Base-by-base conservation (phyloP, 2,113 vertebrate genomes). In the Psettodes erumei region DNA sequence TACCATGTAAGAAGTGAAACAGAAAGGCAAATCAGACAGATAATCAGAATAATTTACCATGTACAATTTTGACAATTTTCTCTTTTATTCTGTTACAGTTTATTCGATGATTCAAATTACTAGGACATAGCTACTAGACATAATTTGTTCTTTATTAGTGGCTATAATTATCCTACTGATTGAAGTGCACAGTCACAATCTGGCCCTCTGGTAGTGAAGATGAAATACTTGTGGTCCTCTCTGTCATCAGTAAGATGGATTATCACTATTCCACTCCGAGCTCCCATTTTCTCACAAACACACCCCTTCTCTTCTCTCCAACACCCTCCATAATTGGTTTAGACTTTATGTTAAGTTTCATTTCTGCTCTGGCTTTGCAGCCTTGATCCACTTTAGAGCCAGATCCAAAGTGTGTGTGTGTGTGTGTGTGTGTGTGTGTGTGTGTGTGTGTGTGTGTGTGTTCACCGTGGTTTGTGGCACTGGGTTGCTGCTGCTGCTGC, bases 381-480 rank as follows among this genome's bases (percentile, higher is more conserved):
- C 47, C 55, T 64, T 54, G 2, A 69, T 60, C 25, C 53, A 56
- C 62, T 77, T 64, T 23, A 21, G 33, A 55, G 70, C 43, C 68
- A 33, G 77, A 69, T n/a, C 19, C 15, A 37, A 72, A 58, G 45
- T 13, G 30, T 28, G 42, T 54, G 18, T 51, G 50, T 51, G 50
- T 53, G 50, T 53, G 50, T 16, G 71, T 32, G 43, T 63, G 64
- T 64, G 70, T 15, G 7, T 40, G 43, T 40, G 50, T 13, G 47
- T 60, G 62, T 56, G 13, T 27, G 23, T 27, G 43, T 33, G 37
- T 66, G 33, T 59, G 54, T 13, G n/a, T 30, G 27, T 13, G 19
- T 88, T 93, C 80, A 94, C 94, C n/a, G 86, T 94, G 76, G 89
- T 91, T 76, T 93, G 92, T 77, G 89, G 65, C 37, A 56, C 61